Base-by-base conservation (phyloP, 2,113 vertebrate species). In the Ammodytes dubius region DNA sequence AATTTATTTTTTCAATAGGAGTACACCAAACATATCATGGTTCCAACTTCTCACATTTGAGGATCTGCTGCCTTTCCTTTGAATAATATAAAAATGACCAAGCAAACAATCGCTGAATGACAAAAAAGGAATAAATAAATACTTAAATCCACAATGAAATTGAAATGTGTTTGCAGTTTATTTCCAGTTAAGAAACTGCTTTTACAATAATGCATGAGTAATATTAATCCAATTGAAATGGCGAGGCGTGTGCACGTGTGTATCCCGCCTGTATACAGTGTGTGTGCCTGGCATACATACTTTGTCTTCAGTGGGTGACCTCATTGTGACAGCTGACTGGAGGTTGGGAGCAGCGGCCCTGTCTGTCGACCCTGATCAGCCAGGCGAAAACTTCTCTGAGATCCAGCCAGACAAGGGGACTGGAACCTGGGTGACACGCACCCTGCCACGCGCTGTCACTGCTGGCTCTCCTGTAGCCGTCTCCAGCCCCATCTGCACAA, bases 291-390 rank as follows among this genome's bases (percentile, higher is more conserved):
- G 64, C 77, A 77, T 7, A 63, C 70, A 46, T 77, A 69, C 84
- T 80, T 67, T 40, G 83, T 71, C 88, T 79, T 43, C 43, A 5
- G 69, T 78, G 10, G 27, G 84, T 93, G 93, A 94, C 93, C 94
- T 86, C 68, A 53, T 27, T 19, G 82, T 93, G 94, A 94, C 94
- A 93, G 93, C 80, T 94, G 94, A 94, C 82, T 93, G 94, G 95
- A 94, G 92, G 87, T 81, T 90, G 89, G 90, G 92, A 89, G 90
- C 89, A 88, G 89, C 78, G 64, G 82, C 70, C 79, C 90, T 91
- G 93, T 94, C 92, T 91, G 93, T 94, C 92, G 90, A 81, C 81
- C 83, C 86, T 91, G 90, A 92, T 91, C 93, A 91, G 86, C 92
- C 93, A 94, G 92, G 92, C 93, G 90, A 92, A 87, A 94, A 27